Evolutionary conservation across 2,797 vertebrate species (phyloP), one percentile per base, ranked within the genome.

Genomic region (Xyrichtys novacula): DNA sequence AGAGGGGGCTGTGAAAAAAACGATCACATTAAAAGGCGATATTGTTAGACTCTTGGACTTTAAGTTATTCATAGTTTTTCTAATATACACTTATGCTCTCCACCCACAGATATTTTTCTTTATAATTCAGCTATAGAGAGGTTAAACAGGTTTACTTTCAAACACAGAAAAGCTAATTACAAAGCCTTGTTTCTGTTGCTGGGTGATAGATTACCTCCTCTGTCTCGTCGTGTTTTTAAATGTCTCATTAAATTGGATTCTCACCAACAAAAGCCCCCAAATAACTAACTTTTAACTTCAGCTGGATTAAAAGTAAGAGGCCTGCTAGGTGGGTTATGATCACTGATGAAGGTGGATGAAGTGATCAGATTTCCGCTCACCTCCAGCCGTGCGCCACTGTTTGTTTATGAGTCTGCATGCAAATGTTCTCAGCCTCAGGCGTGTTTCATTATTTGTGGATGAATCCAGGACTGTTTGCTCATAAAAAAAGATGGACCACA

Each of bases 391-490:
- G 57, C 32, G 46, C 67, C 50, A 57, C n/a, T 66, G 64, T 77
- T 67, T 73, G 62, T 78, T 61, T 72, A 42, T 52, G 66, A 38
- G 48, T 25, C 4, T 1, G 22, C 48, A 71, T 71, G 56, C 61
- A 75, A 63, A 81, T 68, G 56, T 36, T n/a, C 19, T 52, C 55
- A 25, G 23, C 71, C 60, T 70, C 49, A 43, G 70, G 73, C 46
- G 4, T 53, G 23, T 47, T 64, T 74, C 39, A 49, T 54, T 62
- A 49, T 58, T 26, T 25, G 64, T 34, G 54, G 57, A 48, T 29
- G 26, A 48, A 67, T 72, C 54, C 5, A 0, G 71, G 77, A 72
- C 56, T 50, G 64, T 66, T 77, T 67, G 47, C 25, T 50, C 61
- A 61, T 72, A 47, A 71, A 60, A 56, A 73, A 56, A 34, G 34